Conservation (phyloP, 1,140 invertebrate genomes). For the Tribolium madens region DNA sequence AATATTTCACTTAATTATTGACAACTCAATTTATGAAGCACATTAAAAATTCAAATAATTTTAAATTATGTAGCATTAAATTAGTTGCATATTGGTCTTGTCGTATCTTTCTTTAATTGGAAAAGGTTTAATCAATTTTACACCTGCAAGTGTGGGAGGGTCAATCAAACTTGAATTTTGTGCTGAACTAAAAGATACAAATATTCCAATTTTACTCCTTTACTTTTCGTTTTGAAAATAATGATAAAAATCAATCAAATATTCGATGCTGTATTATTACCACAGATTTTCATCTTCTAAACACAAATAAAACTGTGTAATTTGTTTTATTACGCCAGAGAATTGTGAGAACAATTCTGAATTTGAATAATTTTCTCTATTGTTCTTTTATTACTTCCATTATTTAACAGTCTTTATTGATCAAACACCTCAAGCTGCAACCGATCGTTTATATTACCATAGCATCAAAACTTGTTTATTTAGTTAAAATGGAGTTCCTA, state of each 20-base stretch:
- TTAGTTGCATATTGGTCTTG: neutral
- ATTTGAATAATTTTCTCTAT: neutral
- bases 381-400: neutral
- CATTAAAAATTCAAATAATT: neutral
- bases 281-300: neutral
- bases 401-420: neutral
- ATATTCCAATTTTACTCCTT: no score
- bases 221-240: no score
- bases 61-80: neutral
- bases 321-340: neutral
- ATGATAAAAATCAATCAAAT: no score
- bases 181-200: no score
- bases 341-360: neutral
- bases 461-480: conserved; percentile 2
- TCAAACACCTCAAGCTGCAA: neutral
- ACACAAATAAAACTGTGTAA: neutral
- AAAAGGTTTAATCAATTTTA: neutral
- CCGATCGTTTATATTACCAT: neutral
- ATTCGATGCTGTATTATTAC: no score
- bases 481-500: no score
- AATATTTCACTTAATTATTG: neutral
- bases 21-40: neutral
- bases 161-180: no score
- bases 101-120: no score
- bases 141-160: no score